Evolutionary conservation across 1,140 invertebrate species (phyloP), one percentile per base, ranked within the genome.

Genomic region (Drepana arcuata): DNA sequence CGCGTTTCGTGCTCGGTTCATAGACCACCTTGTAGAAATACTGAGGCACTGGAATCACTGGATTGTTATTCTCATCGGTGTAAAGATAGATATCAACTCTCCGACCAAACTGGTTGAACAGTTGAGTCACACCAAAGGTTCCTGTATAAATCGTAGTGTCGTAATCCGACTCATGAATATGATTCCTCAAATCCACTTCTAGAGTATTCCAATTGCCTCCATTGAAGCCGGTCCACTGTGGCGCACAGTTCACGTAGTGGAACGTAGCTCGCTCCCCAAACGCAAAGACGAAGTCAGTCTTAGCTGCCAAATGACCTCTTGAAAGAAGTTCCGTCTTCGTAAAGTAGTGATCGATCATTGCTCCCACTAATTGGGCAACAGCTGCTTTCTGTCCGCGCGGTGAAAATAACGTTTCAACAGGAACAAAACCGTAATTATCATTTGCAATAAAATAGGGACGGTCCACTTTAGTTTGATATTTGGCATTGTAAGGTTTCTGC

Each of bases 211-310:
- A 91, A 58, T 91, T 91, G 12, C 86, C 87, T 1, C 83, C 86
- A 38, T 90, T 90, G 39, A 91, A 87, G 0, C 73, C 83, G 29
- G 87, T 85, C 89, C 89, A 91, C 31, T 88, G 89, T 0, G 88
- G 88, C 2, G 85, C 88, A 0, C 81, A 86, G 51, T 91, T 92
- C 0, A 89, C 82, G 49, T 87, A 91, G 48, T 88, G 86, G 65
- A 89, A 91, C 2, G 90, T 90, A 6, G 87, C 84, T 7, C 86
- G 78, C 60, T 92, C 88, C 2, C 88, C 83, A 18, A 85, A 75
- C 0, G 85, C 88, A 38, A 86, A 90, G 1, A 88, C 81, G 16
- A 89, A 89, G 59, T 92, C 90, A 7, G 85, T 86, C 61, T 90
- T 90, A 12, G 90, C 89, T 0, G 87, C 84, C 10, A 91, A 66